Percentiles rank a stretch among this genome's conserved stretches.
Conservation (phyloP, 1,140 invertebrate species). For the Papilio dardanus region DNA sequence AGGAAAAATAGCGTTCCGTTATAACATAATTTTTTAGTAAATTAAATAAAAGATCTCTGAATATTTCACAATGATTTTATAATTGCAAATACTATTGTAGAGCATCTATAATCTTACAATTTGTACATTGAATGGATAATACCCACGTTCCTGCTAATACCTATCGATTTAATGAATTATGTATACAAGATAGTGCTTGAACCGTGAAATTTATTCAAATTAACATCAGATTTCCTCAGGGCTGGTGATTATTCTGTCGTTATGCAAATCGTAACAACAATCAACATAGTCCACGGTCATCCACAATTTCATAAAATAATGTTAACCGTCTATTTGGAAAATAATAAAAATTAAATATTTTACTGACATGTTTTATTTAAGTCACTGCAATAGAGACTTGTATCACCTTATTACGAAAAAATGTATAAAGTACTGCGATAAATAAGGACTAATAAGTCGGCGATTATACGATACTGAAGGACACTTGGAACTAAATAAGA, state of each 20-base stretch:
- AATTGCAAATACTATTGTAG: background rate
- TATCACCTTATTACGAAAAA: too few relatives aligned
- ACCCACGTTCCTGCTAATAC: background rate
- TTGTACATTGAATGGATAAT: background rate
- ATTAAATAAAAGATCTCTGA: background rate
- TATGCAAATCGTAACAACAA: constrained; percentile 5
- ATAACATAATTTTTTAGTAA: background rate
- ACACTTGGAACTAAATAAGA: too few relatives aligned
- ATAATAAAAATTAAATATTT: too few relatives aligned
- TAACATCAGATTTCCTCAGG: constrained; percentile 20
- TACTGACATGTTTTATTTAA: too few relatives aligned
- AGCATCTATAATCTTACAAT: background rate
- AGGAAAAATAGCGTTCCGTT: background rate
- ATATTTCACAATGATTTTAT: background rate
- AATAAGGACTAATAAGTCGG: too few relatives aligned
- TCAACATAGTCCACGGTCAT: background rate
- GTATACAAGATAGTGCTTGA: constrained; percentile 19
- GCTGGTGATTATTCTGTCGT: constrained; percentile 20
- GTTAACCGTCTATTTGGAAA: too few relatives aligned
- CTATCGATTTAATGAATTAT: constrained; percentile 21
- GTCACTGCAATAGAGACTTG: too few relatives aligned
- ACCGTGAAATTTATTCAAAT: constrained; percentile 25
- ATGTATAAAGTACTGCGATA: too few relatives aligned
- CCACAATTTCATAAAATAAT: background rate
- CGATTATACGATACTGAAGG: too few relatives aligned